phyloP scores from a whole-genome alignment of 2,113 vertebrate species.

The Papio anubis region DNA sequence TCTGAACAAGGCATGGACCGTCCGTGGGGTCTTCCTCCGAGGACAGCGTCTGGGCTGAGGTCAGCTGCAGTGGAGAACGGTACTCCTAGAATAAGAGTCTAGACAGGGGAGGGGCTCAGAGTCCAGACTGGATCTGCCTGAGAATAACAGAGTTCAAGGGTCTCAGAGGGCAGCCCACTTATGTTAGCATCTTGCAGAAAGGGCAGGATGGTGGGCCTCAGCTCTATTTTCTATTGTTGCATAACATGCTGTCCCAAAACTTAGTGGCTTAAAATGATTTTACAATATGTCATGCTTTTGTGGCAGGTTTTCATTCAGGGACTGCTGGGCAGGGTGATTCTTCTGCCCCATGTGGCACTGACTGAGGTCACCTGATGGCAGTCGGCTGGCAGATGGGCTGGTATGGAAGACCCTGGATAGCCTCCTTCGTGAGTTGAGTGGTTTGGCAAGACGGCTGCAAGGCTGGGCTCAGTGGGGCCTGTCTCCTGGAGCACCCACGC shows the following conservation, averaged over 20 bases:
- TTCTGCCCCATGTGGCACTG: neutral
- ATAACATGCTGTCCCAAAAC: neutral
- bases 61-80: neutral
- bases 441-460: neutral
- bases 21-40: neutral
- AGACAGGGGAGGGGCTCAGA: neutral
- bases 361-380: neutral
- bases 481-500: accelerated
- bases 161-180: neutral
- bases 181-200: neutral
- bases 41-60: neutral
- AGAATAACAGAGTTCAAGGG: neutral
- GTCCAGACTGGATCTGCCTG: neutral
- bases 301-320: neutral
- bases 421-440: neutral
- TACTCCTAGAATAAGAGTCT: neutral
- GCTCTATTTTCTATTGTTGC: neutral
- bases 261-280: neutral
- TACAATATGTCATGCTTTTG: neutral
- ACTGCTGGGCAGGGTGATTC: neutral
- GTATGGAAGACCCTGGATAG: neutral
- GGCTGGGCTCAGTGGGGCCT: neutral
- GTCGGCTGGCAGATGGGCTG: neutral
- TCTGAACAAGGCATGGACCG: neutral
- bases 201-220: neutral